A percentile compares a stretch with the other conserved stretches of the same genome.
Conservation (phyloP, 92 coral and sea anemone genomes). For the Parazoanthus swiftii region DNA sequence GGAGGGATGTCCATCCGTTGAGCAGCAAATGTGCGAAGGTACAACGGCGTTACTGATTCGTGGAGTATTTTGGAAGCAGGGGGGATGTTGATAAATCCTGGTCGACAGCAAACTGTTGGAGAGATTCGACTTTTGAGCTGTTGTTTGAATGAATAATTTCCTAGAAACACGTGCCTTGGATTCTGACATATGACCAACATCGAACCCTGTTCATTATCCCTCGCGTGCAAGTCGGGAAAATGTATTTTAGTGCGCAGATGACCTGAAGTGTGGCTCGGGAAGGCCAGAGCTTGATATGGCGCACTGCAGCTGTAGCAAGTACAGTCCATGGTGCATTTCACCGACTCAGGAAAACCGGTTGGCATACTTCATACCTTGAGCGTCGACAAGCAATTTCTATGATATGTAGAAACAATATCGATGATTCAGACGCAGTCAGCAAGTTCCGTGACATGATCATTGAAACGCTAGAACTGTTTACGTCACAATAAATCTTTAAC, state of each 20-base stretch:
- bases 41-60: slow-evolving; percentile 7
- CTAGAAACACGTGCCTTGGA: slow-evolving; percentile 20
- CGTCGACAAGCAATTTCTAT: slow-evolving; percentile 8
- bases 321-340: slow-evolving; percentile 16
- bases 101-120: neutral
- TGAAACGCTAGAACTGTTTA: neutral
- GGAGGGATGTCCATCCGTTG: slow-evolving; percentile 12
- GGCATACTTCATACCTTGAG: neutral
- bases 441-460: neutral
- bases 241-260: slow-evolving; percentile 41
- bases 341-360: neutral
- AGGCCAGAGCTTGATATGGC: slow-evolving; percentile 14
- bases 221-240: slow-evolving; percentile 24
- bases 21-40: slow-evolving; percentile 31
- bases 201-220: slow-evolving; percentile 2
- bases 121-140: slow-evolving; percentile 11
- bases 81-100: neutral
- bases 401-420: no score
- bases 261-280: slow-evolving; percentile 18
- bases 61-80: slow-evolving; percentile 12
- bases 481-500: neutral
- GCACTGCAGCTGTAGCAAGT: slow-evolving; percentile 26
- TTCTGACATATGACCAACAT: neutral
- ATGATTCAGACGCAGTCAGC: neutral
- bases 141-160: neutral